phyloP scores from a whole-genome alignment of 2,888 invertebrate species.

The Netelia fuscicornis region DNA sequence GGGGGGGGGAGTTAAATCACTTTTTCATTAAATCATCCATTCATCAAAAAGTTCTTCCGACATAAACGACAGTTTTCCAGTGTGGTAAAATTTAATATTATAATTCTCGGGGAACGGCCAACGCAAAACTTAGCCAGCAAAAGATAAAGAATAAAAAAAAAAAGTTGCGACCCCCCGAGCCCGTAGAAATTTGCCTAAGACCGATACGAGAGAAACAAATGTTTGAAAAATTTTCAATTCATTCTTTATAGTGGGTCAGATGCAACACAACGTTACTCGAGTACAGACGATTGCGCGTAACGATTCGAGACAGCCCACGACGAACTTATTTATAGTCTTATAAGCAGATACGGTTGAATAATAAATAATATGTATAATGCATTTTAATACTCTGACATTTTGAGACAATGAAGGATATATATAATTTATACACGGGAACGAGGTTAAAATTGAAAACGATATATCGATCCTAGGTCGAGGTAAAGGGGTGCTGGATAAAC shows the following conservation, averaged over 20 bases:
- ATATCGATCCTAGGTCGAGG: conserved; percentile 52
- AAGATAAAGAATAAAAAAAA: not conserved
- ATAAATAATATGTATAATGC: conserved; percentile 9
- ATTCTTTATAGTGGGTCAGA: conserved; percentile 43
- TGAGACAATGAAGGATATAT: not conserved
- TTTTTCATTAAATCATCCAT: no score
- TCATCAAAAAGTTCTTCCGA: no score
- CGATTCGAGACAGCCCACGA: conserved; percentile 6
- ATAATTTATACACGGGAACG: conserved; percentile 16
- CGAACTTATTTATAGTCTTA: conserved; percentile 39
- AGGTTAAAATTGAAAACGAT: conserved; percentile 58
- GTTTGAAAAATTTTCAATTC: conserved; percentile 48
- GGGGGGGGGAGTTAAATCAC: no score
- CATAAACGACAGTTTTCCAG: no score
- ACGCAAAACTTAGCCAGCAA: not conserved
- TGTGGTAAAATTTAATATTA: no score
- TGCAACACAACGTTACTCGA: conserved; percentile 13
- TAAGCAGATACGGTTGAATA: conserved; percentile 13
- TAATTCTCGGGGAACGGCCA: not conserved
- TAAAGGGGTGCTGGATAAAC: conserved; percentile 18
- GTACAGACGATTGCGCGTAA: conserved; percentile 1
- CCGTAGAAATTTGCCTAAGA: conserved; percentile 26
- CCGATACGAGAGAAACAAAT: conserved; percentile 42
- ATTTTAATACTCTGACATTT: not conserved
- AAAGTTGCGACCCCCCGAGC: not conserved